These are phyloP conservation scores for Cygnus olor DNA, from an alignment of 2,797 vertebrate genomes.

Conservation along the genomic window DNA sequence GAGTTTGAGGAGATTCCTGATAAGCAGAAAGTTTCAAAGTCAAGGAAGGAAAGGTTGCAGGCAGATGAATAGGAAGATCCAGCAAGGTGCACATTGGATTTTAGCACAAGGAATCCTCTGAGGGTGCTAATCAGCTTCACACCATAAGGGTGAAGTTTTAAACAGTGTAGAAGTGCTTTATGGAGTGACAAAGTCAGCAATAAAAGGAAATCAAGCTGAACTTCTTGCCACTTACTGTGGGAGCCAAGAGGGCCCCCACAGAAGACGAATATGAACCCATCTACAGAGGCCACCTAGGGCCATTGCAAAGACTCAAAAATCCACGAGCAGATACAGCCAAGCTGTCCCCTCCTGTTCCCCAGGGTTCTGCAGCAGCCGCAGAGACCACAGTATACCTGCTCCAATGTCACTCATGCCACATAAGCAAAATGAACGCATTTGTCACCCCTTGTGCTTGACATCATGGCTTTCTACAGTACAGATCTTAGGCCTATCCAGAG, in stretches of 20 bases:
- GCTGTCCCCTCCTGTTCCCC: neutral
- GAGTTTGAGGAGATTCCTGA: neutral
- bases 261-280: neutral
- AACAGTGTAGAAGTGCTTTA: neutral
- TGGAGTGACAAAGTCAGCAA: neutral
- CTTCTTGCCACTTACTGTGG: neutral
- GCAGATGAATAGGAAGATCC: neutral
- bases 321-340: neutral
- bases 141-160: neutral
- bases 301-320: neutral
- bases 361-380: neutral
- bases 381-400: neutral
- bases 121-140: neutral
- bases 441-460: neutral
- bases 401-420: neutral
- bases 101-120: neutral
- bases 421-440: neutral
- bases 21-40: neutral
- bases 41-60: neutral
- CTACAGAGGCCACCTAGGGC: rapidly evolving
- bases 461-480: neutral
- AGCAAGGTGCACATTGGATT: neutral
- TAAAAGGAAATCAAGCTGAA: neutral
- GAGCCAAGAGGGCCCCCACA: neutral
- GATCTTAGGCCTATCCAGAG: neutral